Percentiles rank a stretch among this genome's conserved stretches.
phyloP scores from a whole-genome alignment of 1,140 invertebrate species.

The Hydropsyche tenuis region DNA sequence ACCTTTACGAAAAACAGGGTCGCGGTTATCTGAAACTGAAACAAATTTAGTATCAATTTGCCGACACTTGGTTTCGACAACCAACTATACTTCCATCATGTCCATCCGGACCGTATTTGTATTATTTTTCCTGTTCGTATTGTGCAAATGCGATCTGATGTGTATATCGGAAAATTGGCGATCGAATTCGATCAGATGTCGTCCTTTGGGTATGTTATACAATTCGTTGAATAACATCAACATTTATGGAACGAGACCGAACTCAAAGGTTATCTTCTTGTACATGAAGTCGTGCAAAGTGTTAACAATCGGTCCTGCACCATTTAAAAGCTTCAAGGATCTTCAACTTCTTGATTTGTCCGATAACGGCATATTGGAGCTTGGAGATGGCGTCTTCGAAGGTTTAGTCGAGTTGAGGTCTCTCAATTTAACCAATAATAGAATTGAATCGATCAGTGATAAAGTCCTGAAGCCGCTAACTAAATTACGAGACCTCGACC shows the following conservation, averaged over 20 bases:
- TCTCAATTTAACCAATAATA: neutral
- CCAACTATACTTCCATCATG: too few species aligned
- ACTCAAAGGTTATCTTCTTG: neutral
- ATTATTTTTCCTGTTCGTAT: too few species aligned
- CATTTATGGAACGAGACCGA: neutral
- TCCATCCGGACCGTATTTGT: too few species aligned
- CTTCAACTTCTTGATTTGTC: neutral
- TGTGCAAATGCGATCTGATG: neutral
- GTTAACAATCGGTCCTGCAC: neutral
- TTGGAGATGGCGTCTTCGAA: neutral
- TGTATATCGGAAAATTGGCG: neutral
- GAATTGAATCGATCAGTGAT: neutral
- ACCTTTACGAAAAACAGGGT: too few species aligned
- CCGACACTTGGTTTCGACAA: too few species aligned
- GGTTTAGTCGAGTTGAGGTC: neutral
- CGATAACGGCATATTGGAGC: neutral
- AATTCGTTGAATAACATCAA: neutral
- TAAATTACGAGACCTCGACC: neutral
- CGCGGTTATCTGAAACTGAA: too few species aligned
- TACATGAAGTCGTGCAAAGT: neutral
- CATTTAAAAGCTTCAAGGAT: neutral
- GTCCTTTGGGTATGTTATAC: neutral
- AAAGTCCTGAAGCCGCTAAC: neutral
- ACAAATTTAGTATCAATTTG: too few species aligned
- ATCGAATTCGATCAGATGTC: slow-evolving; percentile 4